Evolutionary conservation across 2,797 vertebrate genomes (phyloP), one percentile per base, ranked within the genome.

Genomic region (Sphenopsis melanotis): DNA sequence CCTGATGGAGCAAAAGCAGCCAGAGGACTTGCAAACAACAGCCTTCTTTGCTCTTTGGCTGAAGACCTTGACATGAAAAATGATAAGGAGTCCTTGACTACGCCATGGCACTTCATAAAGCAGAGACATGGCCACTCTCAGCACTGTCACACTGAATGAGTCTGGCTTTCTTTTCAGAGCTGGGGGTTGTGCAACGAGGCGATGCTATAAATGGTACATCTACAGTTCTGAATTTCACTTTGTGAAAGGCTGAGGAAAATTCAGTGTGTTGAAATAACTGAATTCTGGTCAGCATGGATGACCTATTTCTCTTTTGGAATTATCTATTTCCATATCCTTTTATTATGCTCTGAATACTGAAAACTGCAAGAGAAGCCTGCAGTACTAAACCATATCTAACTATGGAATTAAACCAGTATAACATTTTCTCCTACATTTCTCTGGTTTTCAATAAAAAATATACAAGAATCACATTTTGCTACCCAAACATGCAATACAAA

Each of bases 401-500:
- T 81, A 76, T 4, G 36, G 80, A 97, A 95, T 96, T 93, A 95
- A 97, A 94, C 57, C 77, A 94, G 87, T 96, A 53, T 81, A 88
- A 91, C 59, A 76, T 92, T 94, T 96, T 90, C 88, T 92, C 90
- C 82, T 81, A 66, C 53, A 70, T 89, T 95, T 96, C 61, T 96
- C 83, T 95, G 64, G 63, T 95, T 97, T 97, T 97, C 96, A 96
- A 34, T 85, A 93, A 97, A 96, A 97, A 97, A 96, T 86, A 97
- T 87, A 94, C 24, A 70, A 95, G 94, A 97, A 88, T 94, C 96
- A 97, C 94, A 96, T 95, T 94, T 96, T 97, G 80, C 94, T 96
- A 93, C 90, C 94, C 94, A 87, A 72, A 96, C 97, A 97, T 98
- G 97, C 97, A 97, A 85, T 66, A 78, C 83, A 90, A 96, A 98